Base-by-base conservation (phyloP, 2,888 invertebrate genomes). In the Sminthurides aquaticus region DNA sequence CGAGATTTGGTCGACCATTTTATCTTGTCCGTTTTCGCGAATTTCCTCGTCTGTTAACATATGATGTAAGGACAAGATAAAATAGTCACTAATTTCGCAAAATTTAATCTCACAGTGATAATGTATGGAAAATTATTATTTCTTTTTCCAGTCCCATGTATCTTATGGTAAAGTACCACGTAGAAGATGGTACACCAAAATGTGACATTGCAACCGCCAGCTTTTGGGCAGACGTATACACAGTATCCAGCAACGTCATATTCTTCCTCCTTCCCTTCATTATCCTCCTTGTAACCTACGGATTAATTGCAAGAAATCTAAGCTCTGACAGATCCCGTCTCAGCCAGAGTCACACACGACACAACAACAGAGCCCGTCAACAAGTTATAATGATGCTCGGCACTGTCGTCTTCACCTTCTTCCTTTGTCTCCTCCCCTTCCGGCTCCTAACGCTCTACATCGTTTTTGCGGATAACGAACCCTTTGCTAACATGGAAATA, bases 321-420 rank as follows among this genome's bases (percentile, higher is more conserved):
- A 88, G 92, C 86, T 86, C 87, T 58, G 87, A 87, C 76, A 88
- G 89, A 15, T 67, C 71, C 5, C 65, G 61, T 48, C 67, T 71
- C 15, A 73, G 69, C 62, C 71, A 69, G 43, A 73, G 69, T 54
- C 67, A 73, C 63, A 68, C 69, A 52, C 68, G 71, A 34, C 68
- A 68, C 56, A 68, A 68, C 49, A 57, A 56, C 27, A 67, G 67
- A 3, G 64, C 71, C 34, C 68, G 69, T 86, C 91, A 92, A 81
- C 91, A 92, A 22, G 90, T 93, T 26, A 80, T 91, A 60, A 93
- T 93, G 92, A 63, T 63, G 63, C 80, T 93, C 26, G 90, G 89
- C 2, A 89, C 91, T 0, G 93, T 94, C 0, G 92, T 93, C 0
- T 78, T 91, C 27, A 89, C 90, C 52, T 95, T 95, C 79, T 95